These are phyloP conservation scores for Ageneiosus marmoratus DNA, from an alignment of 2,113 vertebrate species.

Conservation along the genomic window DNA sequence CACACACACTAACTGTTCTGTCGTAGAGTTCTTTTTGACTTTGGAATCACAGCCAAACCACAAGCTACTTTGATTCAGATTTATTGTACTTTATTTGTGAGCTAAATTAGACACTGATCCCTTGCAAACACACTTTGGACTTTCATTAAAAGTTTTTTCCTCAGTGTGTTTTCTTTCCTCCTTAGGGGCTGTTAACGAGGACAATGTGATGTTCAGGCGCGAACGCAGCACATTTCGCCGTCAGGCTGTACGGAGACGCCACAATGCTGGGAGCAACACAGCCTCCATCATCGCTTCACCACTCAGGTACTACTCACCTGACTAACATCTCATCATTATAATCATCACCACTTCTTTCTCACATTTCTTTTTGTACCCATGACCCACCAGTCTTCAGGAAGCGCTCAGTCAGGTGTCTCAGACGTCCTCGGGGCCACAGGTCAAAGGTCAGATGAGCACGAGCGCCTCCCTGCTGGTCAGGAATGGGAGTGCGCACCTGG, in stretches of 20 bases:
- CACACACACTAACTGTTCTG: too few species aligned
- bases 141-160: background rate
- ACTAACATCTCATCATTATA: background rate
- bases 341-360: background rate
- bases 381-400: conserved; percentile 90
- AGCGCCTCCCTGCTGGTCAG: conserved; percentile 99
- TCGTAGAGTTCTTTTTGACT: background rate
- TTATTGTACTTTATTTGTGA: too few species aligned
- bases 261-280: conserved; percentile 99
- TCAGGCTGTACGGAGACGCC: conserved; percentile 96
- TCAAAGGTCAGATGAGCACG: conserved; percentile 87
- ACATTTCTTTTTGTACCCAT: conserved; percentile 49
- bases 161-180: conserved; percentile 68
- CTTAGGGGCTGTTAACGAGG: conserved; percentile 90
- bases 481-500: conserved; percentile 96
- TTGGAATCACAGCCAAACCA: too few species aligned
- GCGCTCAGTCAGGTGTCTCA: conserved; percentile 92
- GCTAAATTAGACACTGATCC: background rate
- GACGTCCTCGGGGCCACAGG: conserved; percentile 90
- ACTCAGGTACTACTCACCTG: conserved; percentile 84
- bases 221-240: conserved; percentile 99
- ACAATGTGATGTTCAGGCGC: conserved; percentile 91
- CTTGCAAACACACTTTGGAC: background rate
- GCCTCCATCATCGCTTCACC: conserved; percentile 97
- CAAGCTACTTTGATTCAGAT: too few species aligned